These are phyloP conservation scores for Apomyelois bistriatella DNA, from an alignment of 2,888 invertebrate species.

Conservation along the genomic window DNA sequence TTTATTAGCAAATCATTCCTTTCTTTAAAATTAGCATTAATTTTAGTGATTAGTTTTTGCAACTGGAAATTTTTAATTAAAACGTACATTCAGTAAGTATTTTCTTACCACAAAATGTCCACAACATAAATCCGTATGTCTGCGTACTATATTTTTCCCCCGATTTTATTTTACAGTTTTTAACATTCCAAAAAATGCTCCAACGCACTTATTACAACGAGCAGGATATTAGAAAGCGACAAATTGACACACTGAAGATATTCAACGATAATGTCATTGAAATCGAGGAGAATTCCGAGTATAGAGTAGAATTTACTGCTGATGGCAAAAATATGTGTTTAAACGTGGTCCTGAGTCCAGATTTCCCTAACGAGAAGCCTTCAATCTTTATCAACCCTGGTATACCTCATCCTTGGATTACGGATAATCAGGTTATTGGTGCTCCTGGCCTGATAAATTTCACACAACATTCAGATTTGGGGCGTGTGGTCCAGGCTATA, in stretches of 20 bases:
- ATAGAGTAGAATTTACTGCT: slow-evolving; percentile 84
- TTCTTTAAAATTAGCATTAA: too few relatives aligned
- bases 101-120: too few relatives aligned
- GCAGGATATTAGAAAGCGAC: slow-evolving; percentile 82
- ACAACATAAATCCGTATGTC: too few relatives aligned
- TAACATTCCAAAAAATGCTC: slow-evolving; percentile 57
- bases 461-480: slow-evolving; percentile 88
- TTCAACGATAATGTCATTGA: slow-evolving; percentile 90
- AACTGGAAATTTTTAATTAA: too few relatives aligned
- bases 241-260: slow-evolving; percentile 90
- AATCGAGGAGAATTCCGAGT: slow-evolving; percentile 85
- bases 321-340: slow-evolving; percentile 83
- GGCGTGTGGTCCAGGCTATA: slow-evolving; percentile 89
- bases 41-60: too few relatives aligned
- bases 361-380: slow-evolving; percentile 89
- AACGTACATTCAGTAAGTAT: too few relatives aligned
- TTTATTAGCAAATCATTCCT: too few relatives aligned
- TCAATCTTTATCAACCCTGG: slow-evolving; percentile 83
- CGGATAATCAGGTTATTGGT: slow-evolving; percentile 82
- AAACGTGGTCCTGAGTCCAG: slow-evolving; percentile 82
- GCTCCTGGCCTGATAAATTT: slow-evolving; percentile 90
- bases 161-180: neutral
- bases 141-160: too few relatives aligned
- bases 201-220: slow-evolving; percentile 78
- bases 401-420: slow-evolving; percentile 86